Percentiles rank a stretch among this genome's conserved stretches.
Conservation (phyloP, 2,797 vertebrate genomes). For the Thamnophis elegans region DNA sequence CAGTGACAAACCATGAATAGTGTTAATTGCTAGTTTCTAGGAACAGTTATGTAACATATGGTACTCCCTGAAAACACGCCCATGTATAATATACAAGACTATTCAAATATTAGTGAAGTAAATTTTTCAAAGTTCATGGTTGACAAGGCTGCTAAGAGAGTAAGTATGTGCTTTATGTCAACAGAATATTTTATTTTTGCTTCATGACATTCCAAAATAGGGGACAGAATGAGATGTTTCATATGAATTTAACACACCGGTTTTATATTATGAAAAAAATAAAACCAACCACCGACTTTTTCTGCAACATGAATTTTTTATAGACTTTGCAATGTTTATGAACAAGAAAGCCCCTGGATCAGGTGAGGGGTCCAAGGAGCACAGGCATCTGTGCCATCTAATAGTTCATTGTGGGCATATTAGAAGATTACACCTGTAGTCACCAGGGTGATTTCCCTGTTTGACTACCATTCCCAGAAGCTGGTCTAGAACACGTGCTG, state of each 20-base stretch:
- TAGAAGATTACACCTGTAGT: background rate
- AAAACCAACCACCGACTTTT: background rate
- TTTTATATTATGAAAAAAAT: background rate
- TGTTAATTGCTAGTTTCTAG: constrained; percentile 27
- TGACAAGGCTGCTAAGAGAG: background rate
- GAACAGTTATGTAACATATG: constrained; percentile 21
- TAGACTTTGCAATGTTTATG: background rate
- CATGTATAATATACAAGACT: fast-evolving
- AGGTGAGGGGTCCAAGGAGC: background rate
- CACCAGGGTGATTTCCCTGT: background rate
- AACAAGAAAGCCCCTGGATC: background rate
- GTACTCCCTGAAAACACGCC: fast-evolving
- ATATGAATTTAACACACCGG: background rate
- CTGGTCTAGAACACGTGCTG: background rate
- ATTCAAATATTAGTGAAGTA: background rate
- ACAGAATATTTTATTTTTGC: background rate
- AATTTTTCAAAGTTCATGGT: background rate
- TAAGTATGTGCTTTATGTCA: background rate
- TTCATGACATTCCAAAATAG: background rate
- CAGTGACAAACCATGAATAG: constrained; percentile 32
- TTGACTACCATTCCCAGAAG: background rate
- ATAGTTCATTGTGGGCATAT: background rate
- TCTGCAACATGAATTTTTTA: background rate
- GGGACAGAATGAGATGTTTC: background rate
- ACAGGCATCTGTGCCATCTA: background rate